A percentile compares a stretch with the other conserved stretches of the same genome.
Conservation (phyloP, 1,140 invertebrate genomes). For the Octopus sinensis region DNA sequence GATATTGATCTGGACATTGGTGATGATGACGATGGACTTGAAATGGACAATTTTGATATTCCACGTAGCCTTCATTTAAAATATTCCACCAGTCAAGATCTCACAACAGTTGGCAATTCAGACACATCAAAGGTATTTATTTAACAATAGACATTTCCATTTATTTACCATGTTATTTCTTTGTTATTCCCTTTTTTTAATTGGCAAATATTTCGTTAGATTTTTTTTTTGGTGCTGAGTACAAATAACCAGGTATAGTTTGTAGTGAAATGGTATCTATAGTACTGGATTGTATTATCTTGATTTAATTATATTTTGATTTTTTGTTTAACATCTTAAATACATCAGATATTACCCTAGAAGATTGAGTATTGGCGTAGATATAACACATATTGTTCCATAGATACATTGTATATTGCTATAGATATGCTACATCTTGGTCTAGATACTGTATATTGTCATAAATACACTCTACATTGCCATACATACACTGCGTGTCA, state of each 20-base stretch:
- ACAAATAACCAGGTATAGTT: neutral
- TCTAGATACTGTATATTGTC: no score
- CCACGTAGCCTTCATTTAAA: neutral
- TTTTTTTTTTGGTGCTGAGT: neutral
- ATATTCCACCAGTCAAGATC: constrained; percentile 5
- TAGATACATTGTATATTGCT: no score
- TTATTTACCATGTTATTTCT: neutral
- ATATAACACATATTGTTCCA: no score
- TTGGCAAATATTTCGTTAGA: neutral
- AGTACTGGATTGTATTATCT: neutral
- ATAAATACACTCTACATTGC: no score
- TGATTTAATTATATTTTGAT: neutral
- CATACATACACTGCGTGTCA: no score
- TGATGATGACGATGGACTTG: neutral
- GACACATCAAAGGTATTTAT: neutral
- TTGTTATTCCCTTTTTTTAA: neutral
- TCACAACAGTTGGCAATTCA: neutral
- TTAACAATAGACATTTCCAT: neutral
- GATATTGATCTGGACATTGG: neutral
- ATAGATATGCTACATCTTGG: no score
- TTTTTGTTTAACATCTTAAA: neutral
- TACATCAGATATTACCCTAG: no score
- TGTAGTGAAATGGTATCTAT: neutral
- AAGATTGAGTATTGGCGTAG: no score
- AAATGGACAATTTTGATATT: neutral